Evolutionary conservation across 2,797 vertebrate genomes (phyloP).

Genomic region (Ciconia nigra): DNA sequence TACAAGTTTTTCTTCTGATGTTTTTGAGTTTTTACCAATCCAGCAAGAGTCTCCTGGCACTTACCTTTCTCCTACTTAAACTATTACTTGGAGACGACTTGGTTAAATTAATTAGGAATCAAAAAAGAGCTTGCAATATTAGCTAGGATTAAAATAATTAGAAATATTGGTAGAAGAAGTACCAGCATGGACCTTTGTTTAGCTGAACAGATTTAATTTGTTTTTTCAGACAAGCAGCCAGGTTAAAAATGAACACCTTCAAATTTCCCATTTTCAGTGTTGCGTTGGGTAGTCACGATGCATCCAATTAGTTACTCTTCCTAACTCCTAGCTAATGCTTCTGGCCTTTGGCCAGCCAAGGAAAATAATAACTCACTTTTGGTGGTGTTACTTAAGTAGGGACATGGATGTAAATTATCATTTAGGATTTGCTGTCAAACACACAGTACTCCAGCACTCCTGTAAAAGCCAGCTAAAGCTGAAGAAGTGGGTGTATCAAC

Average conservation of each 20-base stretch:
- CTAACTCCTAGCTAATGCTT: background rate
- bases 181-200: background rate
- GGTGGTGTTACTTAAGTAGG: background rate
- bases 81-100: background rate
- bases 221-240: background rate
- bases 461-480: background rate
- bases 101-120: background rate
- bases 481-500: background rate
- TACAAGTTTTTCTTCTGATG: conserved; percentile 15
- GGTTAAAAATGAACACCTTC: background rate
- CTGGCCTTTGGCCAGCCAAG: background rate
- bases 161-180: background rate
- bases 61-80: background rate
- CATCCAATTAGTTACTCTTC: background rate
- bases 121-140: background rate
- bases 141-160: background rate
- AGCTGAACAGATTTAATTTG: background rate
- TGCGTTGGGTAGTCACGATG: background rate
- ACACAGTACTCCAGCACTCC: background rate
- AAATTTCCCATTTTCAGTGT: background rate
- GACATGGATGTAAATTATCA: background rate
- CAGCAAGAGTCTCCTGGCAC: background rate
- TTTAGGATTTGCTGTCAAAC: background rate
- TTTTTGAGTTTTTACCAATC: background rate
- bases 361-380: background rate